Evolutionary conservation across 2,888 invertebrate species (phyloP).

Genomic region (Dascillus cervinus): DNA sequence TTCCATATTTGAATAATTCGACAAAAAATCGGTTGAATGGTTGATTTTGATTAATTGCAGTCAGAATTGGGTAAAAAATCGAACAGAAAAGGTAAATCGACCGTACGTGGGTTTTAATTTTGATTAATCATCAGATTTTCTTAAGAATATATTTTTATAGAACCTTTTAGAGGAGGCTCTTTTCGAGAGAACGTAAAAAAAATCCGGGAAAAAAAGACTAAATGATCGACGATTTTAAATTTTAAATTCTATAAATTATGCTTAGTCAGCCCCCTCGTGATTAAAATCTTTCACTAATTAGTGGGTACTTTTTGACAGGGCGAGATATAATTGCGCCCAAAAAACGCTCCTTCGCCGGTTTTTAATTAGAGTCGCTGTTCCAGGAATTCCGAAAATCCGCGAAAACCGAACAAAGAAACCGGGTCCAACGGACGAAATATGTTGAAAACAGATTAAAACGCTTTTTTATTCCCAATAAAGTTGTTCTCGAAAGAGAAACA

Average conservation of each 20-base stretch:
- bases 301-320: constrained; percentile 20
- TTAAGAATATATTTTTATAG: too few relatives aligned
- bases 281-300: constrained; percentile 20
- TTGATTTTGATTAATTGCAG: too few relatives aligned
- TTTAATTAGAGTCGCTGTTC: constrained; percentile 3
- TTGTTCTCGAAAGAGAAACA: constrained; percentile 16
- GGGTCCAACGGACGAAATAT: constrained; percentile 15
- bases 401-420: constrained; percentile 11
- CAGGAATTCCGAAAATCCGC: constrained; percentile 15
- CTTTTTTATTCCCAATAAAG: constrained; percentile 18
- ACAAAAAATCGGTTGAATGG: too few relatives aligned
- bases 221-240: constrained; percentile 13
- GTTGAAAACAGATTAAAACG: constrained; percentile 15
- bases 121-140: too few relatives aligned
- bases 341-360: neutral
- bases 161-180: too few relatives aligned
- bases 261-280: constrained; percentile 21
- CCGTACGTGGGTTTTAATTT: too few relatives aligned
- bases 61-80: too few relatives aligned
- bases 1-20: too few relatives aligned
- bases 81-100: too few relatives aligned
- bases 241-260: constrained; percentile 23
- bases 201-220: constrained; percentile 10
- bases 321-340: too few relatives aligned
- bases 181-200: too few relatives aligned